Percentiles rank a stretch among this genome's conserved stretches.
Conservation (phyloP, 2,113 vertebrate species). For the Lasiurus cinereus region DNA sequence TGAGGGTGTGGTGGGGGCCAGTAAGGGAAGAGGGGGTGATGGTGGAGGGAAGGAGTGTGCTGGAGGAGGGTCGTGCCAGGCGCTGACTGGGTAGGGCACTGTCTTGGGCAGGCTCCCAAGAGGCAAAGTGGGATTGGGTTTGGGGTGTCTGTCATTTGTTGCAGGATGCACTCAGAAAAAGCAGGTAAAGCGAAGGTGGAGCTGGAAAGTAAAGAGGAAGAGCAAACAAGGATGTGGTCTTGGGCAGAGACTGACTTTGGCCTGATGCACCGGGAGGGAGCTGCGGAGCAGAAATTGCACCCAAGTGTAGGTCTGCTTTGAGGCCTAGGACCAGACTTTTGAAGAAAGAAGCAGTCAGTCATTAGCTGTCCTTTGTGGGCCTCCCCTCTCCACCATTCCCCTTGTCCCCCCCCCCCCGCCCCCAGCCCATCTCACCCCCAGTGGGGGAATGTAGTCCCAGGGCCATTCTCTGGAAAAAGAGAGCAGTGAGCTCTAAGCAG, state of each 20-base stretch:
- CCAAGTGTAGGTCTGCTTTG: not conserved
- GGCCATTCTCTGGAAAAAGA: not conserved
- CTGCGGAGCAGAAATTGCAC: not conserved
- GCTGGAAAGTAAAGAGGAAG: not conserved
- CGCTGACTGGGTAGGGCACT: not conserved
- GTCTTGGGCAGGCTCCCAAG: not conserved
- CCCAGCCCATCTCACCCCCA: too few species aligned
- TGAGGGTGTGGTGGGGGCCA: not conserved
- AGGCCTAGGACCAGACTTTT: not conserved
- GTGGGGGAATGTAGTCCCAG: not conserved
- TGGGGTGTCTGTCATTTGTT: not conserved
- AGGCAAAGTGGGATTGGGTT: not conserved
- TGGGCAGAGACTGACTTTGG: not conserved
- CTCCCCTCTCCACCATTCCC: too few species aligned
- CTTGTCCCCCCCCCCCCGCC: too few species aligned
- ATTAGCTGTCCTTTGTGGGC: not conserved
- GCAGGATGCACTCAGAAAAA: not conserved
- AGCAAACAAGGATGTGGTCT: not conserved
- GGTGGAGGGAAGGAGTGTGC: not conserved
- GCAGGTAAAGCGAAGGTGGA: not conserved
- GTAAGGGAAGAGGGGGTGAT: not conserved
- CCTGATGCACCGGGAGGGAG: not conserved
- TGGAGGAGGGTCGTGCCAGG: fast-evolving
- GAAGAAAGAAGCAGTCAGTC: not conserved
- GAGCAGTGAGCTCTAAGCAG: not conserved